A percentile compares a stretch with the other conserved stretches of the same genome.
Evolutionary conservation across 2,888 invertebrate genomes (phyloP).

Genomic region (Caenorhabditis sp.): DNA sequence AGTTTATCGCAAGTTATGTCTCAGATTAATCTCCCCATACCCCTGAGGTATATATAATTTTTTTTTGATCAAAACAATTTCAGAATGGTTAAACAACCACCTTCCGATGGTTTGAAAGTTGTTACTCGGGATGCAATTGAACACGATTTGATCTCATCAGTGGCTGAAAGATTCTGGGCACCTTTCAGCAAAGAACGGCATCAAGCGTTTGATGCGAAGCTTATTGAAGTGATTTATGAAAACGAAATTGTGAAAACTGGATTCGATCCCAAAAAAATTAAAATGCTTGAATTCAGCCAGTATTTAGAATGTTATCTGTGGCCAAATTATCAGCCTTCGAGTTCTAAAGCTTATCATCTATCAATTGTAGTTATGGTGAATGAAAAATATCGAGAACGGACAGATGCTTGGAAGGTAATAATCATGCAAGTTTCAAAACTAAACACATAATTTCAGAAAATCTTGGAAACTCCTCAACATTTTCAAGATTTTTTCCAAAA

Average conservation of each 20-base stretch:
- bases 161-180: slow-evolving; percentile 89
- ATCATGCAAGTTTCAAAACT: slow-evolving; percentile 1
- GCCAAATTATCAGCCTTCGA: slow-evolving; percentile 84
- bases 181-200: slow-evolving; percentile 77
- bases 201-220: slow-evolving; percentile 45
- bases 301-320: slow-evolving; percentile 95
- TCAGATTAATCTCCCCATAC: too few relatives aligned
- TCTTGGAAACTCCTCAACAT: slow-evolving; percentile 59
- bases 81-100: neutral
- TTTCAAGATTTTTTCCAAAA: slow-evolving; percentile 72
- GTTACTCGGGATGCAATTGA: slow-evolving; percentile 38
- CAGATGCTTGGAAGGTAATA: slow-evolving; percentile 89
- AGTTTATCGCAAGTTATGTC: too few relatives aligned
- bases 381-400: slow-evolving; percentile 95
- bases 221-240: slow-evolving; percentile 58
- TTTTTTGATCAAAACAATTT: neutral
- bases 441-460: slow-evolving; percentile 42
- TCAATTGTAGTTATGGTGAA: slow-evolving; percentile 98
- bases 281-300: slow-evolving; percentile 77
- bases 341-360: slow-evolving; percentile 74
- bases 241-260: slow-evolving; percentile 56
- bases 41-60: too few relatives aligned
- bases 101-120: neutral
- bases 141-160: slow-evolving; percentile 31
- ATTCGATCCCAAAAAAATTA: slow-evolving; percentile 63